These are phyloP conservation scores for Esox lucius DNA, from an alignment of 2,797 vertebrate species.

Conservation along the genomic window DNA sequence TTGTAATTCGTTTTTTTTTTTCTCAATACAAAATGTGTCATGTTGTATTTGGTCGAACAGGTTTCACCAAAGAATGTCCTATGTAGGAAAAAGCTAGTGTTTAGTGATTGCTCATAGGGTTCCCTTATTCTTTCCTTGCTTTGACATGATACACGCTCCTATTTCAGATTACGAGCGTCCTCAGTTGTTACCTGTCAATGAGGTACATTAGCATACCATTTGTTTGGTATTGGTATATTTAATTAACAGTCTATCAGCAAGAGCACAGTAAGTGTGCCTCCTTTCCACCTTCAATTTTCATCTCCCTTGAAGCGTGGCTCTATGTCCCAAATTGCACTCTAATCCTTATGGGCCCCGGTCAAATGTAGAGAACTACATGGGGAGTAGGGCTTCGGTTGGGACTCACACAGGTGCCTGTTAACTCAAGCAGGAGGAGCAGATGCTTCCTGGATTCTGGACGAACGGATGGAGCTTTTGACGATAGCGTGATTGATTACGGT, in stretches of 20 bases:
- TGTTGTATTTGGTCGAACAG: background rate
- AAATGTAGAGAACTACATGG: background rate
- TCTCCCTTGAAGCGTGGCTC: background rate
- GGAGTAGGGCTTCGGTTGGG: background rate
- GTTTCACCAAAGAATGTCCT: background rate
- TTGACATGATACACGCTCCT: background rate
- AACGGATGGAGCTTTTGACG: conserved; percentile 19
- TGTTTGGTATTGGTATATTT: background rate
- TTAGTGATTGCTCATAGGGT: background rate
- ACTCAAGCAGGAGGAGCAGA: conserved; percentile 15
- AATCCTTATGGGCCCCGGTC: too few relatives aligned
- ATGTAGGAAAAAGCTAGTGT: background rate
- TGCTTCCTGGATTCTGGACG: conserved; percentile 18
- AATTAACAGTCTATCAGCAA: background rate
- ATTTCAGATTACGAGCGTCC: background rate
- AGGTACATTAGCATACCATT: background rate
- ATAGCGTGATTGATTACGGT: conserved; percentile 49
- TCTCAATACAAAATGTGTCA: conserved; percentile 16
- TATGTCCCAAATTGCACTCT: too few relatives aligned
- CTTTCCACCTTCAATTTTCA: background rate
- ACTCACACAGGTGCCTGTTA: conserved; percentile 2
- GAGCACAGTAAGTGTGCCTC: background rate
- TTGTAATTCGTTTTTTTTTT: conserved; percentile 63
- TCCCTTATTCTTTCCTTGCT: background rate
- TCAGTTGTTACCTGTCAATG: background rate